phyloP scores from a whole-genome alignment of 2,797 vertebrate genomes.

The Podarcis siculus region DNA sequence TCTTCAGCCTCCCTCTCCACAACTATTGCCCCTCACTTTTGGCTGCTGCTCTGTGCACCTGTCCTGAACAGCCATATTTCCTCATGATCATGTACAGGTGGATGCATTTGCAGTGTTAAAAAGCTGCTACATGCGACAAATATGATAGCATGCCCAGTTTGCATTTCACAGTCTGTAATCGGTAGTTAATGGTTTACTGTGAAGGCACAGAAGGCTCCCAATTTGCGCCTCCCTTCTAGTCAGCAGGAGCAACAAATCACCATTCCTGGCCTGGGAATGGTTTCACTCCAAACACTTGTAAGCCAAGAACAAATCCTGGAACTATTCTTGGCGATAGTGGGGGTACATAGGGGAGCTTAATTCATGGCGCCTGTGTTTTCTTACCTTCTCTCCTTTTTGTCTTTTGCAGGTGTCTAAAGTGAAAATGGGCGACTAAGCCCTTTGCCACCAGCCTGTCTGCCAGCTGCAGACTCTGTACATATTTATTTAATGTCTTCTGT shows the following conservation, averaged over 20 bases:
- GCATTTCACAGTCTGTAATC: no score
- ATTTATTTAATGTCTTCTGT: constrained; percentile 94
- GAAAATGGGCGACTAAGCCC: constrained; percentile 94
- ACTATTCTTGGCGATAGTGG: neutral
- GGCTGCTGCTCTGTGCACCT: neutral
- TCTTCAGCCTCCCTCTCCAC: neutral
- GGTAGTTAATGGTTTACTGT: neutral
- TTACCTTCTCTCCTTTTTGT: constrained; percentile 60
- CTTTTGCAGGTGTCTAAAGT: constrained; percentile 92
- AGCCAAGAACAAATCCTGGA: no score
- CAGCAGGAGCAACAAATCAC: no score
- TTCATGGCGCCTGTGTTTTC: neutral
- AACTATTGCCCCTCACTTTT: neutral
- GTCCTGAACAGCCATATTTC: neutral
- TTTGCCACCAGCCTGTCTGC: constrained; percentile 72
- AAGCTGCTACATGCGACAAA: neutral
- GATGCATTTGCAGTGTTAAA: neutral
- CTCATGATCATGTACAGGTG: neutral
- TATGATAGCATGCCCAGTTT: neutral
- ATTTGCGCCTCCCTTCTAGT: no score
- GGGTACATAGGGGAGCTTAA: neutral
- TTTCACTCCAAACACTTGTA: neutral
- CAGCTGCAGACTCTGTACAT: constrained; percentile 84
- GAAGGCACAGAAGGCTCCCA: no score
- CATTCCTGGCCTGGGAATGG: no score